A percentile compares a stretch with the other conserved stretches of the same genome.
Conservation (phyloP, 2,113 vertebrate genomes). For the Microcebus tavaratra region DNA sequence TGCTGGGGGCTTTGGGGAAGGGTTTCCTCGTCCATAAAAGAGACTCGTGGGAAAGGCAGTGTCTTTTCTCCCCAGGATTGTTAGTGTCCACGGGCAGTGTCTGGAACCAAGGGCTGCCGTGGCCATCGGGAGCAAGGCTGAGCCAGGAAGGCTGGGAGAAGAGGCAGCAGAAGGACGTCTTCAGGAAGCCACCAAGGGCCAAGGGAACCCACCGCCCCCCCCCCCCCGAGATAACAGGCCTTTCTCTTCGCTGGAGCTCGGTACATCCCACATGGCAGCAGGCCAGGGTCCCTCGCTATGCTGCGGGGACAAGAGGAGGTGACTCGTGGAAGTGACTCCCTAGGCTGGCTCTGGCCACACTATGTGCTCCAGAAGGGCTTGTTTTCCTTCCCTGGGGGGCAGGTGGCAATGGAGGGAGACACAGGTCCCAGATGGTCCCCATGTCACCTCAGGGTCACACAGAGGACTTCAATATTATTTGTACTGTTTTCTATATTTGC, state of each 20-base stretch:
- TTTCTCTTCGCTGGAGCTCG: accelerated
- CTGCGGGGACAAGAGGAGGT: accelerated
- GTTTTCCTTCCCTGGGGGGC: not conserved
- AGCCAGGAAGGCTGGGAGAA: accelerated
- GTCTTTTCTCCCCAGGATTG: accelerated
- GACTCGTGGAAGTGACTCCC: accelerated
- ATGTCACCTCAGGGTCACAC: not conserved
- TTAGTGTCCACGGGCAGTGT: accelerated
- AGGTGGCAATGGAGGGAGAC: not conserved
- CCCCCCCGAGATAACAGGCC: accelerated
- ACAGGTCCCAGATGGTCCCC: not conserved
- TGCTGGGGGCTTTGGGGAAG: not conserved
- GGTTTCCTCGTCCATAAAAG: accelerated
- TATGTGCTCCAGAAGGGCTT: accelerated
- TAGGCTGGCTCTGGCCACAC: accelerated
- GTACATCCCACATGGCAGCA: too few species aligned
- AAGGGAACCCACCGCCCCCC: accelerated
- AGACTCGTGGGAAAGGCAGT: accelerated
- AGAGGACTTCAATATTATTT: conserved; percentile 15
- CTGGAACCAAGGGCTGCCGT: not conserved
- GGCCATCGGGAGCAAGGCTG: accelerated
- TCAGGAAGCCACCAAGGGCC: accelerated
- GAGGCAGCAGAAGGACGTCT: not conserved
- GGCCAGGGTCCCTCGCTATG: too few species aligned
- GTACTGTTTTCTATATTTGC: conserved; percentile 14